These are phyloP conservation scores for Apaloderma vittatum DNA, from an alignment of 2,113 vertebrate genomes.

Conservation along the genomic window DNA sequence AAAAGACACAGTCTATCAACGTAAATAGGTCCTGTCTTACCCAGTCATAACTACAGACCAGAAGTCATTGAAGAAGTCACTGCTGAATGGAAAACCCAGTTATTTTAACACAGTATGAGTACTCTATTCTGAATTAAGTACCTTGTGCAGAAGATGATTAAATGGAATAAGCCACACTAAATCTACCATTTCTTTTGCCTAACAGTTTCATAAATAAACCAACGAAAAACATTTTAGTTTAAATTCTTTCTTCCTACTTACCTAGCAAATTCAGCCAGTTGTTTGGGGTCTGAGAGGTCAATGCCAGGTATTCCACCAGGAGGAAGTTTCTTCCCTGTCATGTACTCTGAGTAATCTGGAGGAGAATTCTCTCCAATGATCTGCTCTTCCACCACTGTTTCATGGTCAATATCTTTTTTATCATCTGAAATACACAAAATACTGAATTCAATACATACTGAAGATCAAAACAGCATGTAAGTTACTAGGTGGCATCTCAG, in stretches of 20 bases:
- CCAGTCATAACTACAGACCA: not conserved
- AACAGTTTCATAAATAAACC: not conserved
- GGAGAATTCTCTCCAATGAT: slow-evolving; percentile 97
- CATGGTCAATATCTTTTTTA: slow-evolving; percentile 98
- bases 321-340: slow-evolving; percentile 98
- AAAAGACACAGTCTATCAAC: not conserved
- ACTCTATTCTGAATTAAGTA: not conserved
- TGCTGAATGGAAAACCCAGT: not conserved
- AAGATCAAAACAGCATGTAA: not conserved
- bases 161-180: not conserved
- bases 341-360: slow-evolving; percentile 98
- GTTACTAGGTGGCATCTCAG: not conserved
- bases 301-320: slow-evolving; percentile 98
- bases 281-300: slow-evolving; percentile 97
- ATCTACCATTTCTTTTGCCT: not conserved
- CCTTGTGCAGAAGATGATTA: not conserved
- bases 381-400: slow-evolving; percentile 94
- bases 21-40: not conserved
- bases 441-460: slow-evolving; percentile 6
- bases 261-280: slow-evolving; percentile 98
- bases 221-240: not conserved
- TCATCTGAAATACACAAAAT: slow-evolving; percentile 88
- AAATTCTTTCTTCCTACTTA: slow-evolving; percentile 71
- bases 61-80: not conserved
- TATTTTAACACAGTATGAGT: not conserved